Percentiles rank a stretch among this genome's conserved stretches.
phyloP scores from a whole-genome alignment of 2,113 vertebrate genomes.

The Dinomys branickii region DNA sequence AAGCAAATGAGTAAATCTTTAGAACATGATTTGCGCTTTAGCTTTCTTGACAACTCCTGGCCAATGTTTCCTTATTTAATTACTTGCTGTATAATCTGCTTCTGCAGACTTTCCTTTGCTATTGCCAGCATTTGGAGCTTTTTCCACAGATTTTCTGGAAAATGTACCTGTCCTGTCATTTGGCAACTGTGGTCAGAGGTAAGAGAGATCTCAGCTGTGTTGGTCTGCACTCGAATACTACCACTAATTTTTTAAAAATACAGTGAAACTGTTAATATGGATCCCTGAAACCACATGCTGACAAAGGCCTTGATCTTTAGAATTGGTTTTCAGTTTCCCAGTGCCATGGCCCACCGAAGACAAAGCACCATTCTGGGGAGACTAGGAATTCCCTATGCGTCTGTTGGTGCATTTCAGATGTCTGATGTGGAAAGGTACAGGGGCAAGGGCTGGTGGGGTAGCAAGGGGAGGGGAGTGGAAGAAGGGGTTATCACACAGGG shows the following conservation, averaged over 20 bases:
- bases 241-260: neutral
- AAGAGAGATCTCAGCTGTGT: neutral
- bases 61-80: slow-evolving; percentile 41
- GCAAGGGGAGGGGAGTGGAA: neutral
- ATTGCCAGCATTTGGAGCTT: neutral
- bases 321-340: neutral
- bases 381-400: neutral
- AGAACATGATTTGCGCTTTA: neutral
- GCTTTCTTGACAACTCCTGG: neutral
- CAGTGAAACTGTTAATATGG: neutral
- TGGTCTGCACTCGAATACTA: neutral
- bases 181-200: neutral
- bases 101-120: neutral
- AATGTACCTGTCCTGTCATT: neutral
- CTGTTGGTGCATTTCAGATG: fast-evolving
- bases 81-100: slow-evolving; percentile 13
- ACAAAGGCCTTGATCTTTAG: neutral
- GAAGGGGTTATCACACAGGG: neutral
- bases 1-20: neutral
- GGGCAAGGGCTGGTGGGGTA: neutral
- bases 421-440: neutral
- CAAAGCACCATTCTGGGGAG: fast-evolving
- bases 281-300: neutral
- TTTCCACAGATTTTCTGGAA: neutral
- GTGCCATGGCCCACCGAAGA: fast-evolving